These are phyloP conservation scores for Poecile montanus DNA, from an alignment of 2,797 vertebrate genomes.

Conservation along the genomic window DNA sequence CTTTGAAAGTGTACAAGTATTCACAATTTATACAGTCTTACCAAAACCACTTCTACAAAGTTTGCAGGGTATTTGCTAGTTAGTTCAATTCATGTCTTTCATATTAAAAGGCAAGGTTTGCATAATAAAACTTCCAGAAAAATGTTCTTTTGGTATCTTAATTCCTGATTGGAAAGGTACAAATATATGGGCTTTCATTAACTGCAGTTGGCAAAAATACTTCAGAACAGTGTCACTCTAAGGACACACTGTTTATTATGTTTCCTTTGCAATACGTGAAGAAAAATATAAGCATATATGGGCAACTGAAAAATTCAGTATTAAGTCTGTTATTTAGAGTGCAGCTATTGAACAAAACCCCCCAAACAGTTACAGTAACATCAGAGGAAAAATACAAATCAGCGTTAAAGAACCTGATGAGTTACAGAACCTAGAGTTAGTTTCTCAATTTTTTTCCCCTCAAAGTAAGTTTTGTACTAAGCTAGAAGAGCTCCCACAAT, in stretches of 20 bases:
- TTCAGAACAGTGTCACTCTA: neutral
- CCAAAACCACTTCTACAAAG: conserved; percentile 25
- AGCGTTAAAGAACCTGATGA: neutral
- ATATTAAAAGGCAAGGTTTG: neutral
- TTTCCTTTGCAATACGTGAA: conserved; percentile 8
- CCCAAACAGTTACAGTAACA: neutral
- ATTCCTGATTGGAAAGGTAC: conserved; percentile 6
- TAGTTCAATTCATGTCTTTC: neutral
- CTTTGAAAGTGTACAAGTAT: conserved; percentile 46
- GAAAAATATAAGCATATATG: conserved; percentile 8
- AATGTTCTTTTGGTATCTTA: conserved; percentile 15
- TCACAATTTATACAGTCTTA: conserved; percentile 18
- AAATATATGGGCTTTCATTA: neutral
- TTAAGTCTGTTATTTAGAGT: neutral
- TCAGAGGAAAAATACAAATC: conserved; percentile 6
- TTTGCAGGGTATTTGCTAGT: conserved; percentile 9
- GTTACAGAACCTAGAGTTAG: conserved; percentile 3
- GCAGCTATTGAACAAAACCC: neutral
- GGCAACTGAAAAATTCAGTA: neutral
- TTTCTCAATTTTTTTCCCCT: neutral
- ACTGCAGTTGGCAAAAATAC: neutral
- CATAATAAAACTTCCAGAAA: conserved; percentile 33
- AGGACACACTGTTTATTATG: neutral
- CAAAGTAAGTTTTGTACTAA: neutral
- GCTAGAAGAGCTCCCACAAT: neutral